Evolutionary conservation across 2,797 vertebrate genomes (phyloP), one percentile per base, ranked within the genome.

Genomic region (Gadopsis marmoratus): DNA sequence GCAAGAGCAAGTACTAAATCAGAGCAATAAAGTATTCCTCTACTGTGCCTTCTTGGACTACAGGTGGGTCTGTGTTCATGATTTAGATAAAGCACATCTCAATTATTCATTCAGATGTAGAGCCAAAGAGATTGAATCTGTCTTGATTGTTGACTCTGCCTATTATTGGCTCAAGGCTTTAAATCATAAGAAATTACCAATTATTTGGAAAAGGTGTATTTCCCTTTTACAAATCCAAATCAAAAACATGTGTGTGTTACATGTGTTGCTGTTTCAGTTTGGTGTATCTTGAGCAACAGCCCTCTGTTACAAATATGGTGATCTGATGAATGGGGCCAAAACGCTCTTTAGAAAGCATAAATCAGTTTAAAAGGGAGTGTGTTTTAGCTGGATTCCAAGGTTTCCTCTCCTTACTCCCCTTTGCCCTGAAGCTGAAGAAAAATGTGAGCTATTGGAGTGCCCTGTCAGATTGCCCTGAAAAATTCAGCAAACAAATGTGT

Each of bases 41-140:
- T 98, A 99, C 92, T 99, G 98, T 0, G 97, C 96, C 35, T 99
- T 98, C 89, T 91, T 99, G 92, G 96, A 99, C 90, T 99, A 98
- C 76, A 99, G 98, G 98, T 99, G 93, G 4, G 95, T 94, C 71
- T 58, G 63, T 68, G 48, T 66, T 67, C 5, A 17, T 71, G 55
- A 74, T 76, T 74, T 56, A 4, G 9, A 78, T 58, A 45, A 47
- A 67, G n/a, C 41, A 37, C 59, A 39, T 65, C 62, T 67, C 53
- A 76, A 39, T 81, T 64, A 69, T 41, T 75, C 61, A 67, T 81
- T 77, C 45, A 75, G 31, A 77, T 61, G 7, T 37, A 21, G 31
- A 61, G 31, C 73, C 80, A 86, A 39, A 63, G 26, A 50, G 16
- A 73, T 73, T 76, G 63, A 51, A 70, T 88, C 82, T 70, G 56